Base-by-base conservation (phyloP, 2,797 vertebrate species). In the Falco rusticolus region DNA sequence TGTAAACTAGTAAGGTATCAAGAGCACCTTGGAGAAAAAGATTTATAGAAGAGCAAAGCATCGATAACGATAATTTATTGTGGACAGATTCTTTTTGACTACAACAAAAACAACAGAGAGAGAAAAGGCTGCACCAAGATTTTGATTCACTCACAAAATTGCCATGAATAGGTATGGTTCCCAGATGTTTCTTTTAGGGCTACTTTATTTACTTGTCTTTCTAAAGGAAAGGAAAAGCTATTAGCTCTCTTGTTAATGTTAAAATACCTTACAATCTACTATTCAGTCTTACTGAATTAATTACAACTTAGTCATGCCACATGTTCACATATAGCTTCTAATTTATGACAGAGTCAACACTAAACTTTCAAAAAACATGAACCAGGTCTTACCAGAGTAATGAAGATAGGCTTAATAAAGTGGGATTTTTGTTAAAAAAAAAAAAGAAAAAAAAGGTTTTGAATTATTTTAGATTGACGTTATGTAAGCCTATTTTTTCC, bases 51-150 rank as follows among this genome's bases (percentile, higher is more conserved):
- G 57, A 78, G 9, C 13, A 84, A 87, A 85, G 64, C 5, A 69
- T 34, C 14, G 84, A 61, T 90, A 94, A 77, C 29, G 25, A 34
- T 61, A 81, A 92, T 88, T 96, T 90, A 72, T 72, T n/a, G 33
- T 37, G 26, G 34, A 16, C 10, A 83, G 65, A 63, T 57, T 81
- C 34, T 88, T 93, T 85, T 54, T 89, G 11, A 85, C 80, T 33
- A 25, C 24, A 74, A 41, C 24, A 81, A 29, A 11, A 65, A 50
- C 65, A 81, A 75, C 21, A 57, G 47, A 72, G 22, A 9, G 31
- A 89, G 18, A 50, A 89, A 89, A 92, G 48, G 29, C 60, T 41
- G 25, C 48, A 53, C 26, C 26, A 72, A 59, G 63, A 61, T 60
- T 63, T 92, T 80, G 59, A n/a, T 83, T 89, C 28, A 43, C 53